A percentile compares a stretch with the other conserved stretches of the same genome.
These are phyloP conservation scores for Raja brachyura DNA, from an alignment of 2,113 vertebrate genomes.

Conservation along the genomic window DNA sequence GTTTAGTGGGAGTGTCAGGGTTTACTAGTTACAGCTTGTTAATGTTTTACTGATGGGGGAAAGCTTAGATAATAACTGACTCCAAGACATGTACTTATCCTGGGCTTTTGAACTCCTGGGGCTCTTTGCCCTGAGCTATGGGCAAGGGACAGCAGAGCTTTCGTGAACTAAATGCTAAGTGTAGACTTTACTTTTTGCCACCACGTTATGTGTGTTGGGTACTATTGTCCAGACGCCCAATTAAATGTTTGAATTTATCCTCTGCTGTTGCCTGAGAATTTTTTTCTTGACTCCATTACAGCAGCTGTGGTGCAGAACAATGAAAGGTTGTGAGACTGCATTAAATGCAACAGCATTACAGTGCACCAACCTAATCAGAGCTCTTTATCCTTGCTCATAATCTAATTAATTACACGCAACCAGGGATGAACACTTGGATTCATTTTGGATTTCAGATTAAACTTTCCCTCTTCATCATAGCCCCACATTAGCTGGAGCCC, in stretches of 20 bases:
- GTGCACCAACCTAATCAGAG: neutral
- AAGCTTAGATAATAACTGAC: neutral
- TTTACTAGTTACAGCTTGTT: neutral
- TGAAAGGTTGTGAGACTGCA: slow-evolving; percentile 3
- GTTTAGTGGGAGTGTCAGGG: neutral
- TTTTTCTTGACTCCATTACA: neutral
- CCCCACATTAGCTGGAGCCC: neutral
- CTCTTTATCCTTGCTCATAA: neutral
- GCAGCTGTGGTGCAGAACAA: slow-evolving; percentile 6
- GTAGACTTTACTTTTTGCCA: neutral
- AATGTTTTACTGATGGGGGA: neutral
- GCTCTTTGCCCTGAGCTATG: neutral
- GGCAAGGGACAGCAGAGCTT: neutral
- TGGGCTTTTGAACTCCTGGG: neutral
- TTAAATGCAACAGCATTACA: neutral
- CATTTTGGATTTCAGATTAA: slow-evolving; percentile 25
- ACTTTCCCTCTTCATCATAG: neutral
- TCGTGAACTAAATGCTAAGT: neutral
- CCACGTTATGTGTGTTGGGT: neutral
- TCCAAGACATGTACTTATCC: neutral
- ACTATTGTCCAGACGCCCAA: neutral
- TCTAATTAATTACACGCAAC: slow-evolving; percentile 36
- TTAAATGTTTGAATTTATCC: slow-evolving; percentile 18
- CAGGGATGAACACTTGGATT: neutral
- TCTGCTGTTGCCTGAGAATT: neutral